phyloP scores from a whole-genome alignment of 2,888 invertebrate genomes.

The Spisula subtruncata region DNA sequence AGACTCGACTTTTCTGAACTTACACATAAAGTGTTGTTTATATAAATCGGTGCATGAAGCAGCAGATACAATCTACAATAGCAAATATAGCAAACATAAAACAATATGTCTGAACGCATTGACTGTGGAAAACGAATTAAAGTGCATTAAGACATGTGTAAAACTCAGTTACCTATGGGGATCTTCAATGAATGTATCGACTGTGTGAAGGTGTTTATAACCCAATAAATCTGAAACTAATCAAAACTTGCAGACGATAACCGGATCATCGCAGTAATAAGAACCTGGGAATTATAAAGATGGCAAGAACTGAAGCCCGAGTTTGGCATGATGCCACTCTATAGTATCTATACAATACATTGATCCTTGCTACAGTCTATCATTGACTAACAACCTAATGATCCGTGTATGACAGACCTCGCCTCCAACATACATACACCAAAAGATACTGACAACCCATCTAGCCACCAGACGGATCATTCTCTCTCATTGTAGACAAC shows the following conservation, averaged over 20 bases:
- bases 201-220: slow-evolving; percentile 29
- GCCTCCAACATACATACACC: slow-evolving; percentile 18
- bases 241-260: slow-evolving; percentile 32
- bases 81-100: neutral
- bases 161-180: neutral
- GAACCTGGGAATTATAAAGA: slow-evolving; percentile 25
- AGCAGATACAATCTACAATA: neutral
- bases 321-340: slow-evolving; percentile 23
- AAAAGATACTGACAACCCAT: slow-evolving; percentile 12
- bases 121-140: neutral
- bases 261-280: slow-evolving; percentile 33
- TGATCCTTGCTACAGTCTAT: slow-evolving; percentile 25
- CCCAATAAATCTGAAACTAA: slow-evolving; percentile 38
- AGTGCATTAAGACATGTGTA: neutral
- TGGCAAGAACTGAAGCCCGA: slow-evolving; percentile 23
- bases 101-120: neutral
- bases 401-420: slow-evolving; percentile 12
- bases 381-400: neutral
- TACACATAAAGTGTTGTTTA: too few relatives aligned
- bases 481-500: neutral
- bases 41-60: neutral
- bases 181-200: slow-evolving; percentile 14
- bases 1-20: too few relatives aligned
- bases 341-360: slow-evolving; percentile 22
- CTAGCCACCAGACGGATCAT: neutral